Percentiles rank a stretch among this genome's conserved stretches.
Conservation (phyloP, 2,113 vertebrate species). For the Notarius quadriscutis region DNA sequence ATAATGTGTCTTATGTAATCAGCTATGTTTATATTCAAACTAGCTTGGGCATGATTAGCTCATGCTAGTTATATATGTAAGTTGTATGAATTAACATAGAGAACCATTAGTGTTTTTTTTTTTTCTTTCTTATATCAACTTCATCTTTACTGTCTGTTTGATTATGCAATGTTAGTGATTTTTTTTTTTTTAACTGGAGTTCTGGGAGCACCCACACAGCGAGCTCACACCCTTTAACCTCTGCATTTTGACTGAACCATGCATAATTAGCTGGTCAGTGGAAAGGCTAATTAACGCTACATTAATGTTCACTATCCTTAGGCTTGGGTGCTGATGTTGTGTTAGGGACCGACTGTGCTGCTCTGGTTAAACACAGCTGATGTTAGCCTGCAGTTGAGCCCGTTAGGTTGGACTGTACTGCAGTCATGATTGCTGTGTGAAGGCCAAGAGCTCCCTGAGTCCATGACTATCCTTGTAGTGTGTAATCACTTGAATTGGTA, state of each 20-base stretch:
- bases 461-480: slow-evolving; percentile 60
- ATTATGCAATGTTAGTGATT: neutral
- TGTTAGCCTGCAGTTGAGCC: slow-evolving; percentile 58
- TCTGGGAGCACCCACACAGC: slow-evolving; percentile 42
- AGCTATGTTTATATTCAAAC: neutral
- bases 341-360: slow-evolving; percentile 58
- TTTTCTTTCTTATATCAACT: neutral
- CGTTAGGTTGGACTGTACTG: slow-evolving; percentile 55
- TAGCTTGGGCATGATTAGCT: neutral
- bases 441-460: slow-evolving; percentile 52
- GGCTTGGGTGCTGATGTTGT: slow-evolving; percentile 56
- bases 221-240: slow-evolving; percentile 65
- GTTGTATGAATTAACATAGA: neutral
- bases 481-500: neutral
- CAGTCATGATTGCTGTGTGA: slow-evolving; percentile 33
- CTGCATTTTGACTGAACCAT: slow-evolving; percentile 70
- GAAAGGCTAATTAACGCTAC: slow-evolving; percentile 73
- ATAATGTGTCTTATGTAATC: neutral
- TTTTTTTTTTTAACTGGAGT: neutral
- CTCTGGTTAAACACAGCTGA: slow-evolving; percentile 62
- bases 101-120: too few species aligned
- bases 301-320: slow-evolving; percentile 64
- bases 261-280: slow-evolving; percentile 75
- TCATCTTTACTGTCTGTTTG: neutral
- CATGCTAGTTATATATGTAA: neutral